A percentile compares a stretch with the other conserved stretches of the same genome.
Evolutionary conservation across 2,888 invertebrate genomes (phyloP).

Genomic region (Conops quadrifasciatus): DNA sequence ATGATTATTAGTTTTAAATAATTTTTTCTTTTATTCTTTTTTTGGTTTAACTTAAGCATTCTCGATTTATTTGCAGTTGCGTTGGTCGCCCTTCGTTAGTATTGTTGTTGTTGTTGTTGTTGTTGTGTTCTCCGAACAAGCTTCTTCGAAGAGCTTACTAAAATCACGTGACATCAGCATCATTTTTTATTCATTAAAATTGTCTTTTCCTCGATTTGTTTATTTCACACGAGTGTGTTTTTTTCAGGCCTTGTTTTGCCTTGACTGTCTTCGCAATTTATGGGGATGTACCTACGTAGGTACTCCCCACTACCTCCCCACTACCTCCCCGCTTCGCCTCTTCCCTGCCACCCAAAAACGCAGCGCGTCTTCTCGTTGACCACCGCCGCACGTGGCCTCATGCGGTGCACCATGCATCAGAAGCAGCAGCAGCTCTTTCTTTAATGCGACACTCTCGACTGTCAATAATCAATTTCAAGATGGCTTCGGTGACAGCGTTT

Average conservation of each 20-base stretch:
- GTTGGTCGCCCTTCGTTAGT: not conserved
- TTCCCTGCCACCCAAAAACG: not conserved
- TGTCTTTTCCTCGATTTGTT: slow-evolving; percentile 4
- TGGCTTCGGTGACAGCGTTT: slow-evolving; percentile 25
- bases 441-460: slow-evolving; percentile 15
- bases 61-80: slow-evolving; percentile 24
- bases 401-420: not conserved
- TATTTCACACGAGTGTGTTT: not conserved
- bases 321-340: not conserved
- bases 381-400: slow-evolving; percentile 5
- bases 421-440: not conserved
- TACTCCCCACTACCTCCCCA: too few species aligned
- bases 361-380: not conserved
- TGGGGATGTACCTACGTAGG: not conserved
- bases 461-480: slow-evolving; percentile 22
- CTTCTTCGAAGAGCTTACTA: slow-evolving; percentile 1
- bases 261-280: slow-evolving; percentile 29
- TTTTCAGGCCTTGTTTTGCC: slow-evolving; percentile 25
- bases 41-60: slow-evolving; percentile 19
- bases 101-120: slow-evolving; percentile 4
- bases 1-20: slow-evolving; percentile 13
- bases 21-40: not conserved
- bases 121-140: not conserved
- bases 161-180: slow-evolving; percentile 31
- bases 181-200: slow-evolving; percentile 28